Evolutionary conservation across 2,797 vertebrate genomes (phyloP), one percentile per base, ranked within the genome.

Genomic region (Pelochelys cantorii): DNA sequence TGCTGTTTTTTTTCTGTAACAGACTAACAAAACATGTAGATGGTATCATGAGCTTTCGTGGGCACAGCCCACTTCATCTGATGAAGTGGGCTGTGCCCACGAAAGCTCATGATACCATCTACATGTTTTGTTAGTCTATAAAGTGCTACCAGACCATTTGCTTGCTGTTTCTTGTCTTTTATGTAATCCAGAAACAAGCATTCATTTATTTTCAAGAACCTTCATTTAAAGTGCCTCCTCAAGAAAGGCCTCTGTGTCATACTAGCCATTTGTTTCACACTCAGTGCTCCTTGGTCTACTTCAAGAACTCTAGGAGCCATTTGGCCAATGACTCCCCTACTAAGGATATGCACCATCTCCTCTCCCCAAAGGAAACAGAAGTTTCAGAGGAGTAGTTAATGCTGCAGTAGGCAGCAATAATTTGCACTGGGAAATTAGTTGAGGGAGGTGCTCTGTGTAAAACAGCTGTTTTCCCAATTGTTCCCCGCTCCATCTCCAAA

Each of bases 341-440:
- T 0, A 4, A 4, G 84, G 34, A n/a, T 8, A 4, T 25, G 11
- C 37, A 78, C 42, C 18, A 15, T 0, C 1, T n/a, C 37, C 37
- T 29, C 79, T 11, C 2, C 27, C 0, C 0, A 23, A 86, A 31
- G 4, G 11, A 3, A 1, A n/a, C 1, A 78, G 56, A 18, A 1
- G 5, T 0, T 2, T 17, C 23, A 48, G 79, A 25, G 82, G 1
- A 1, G 0, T 37, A 15, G 1, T 22, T 68, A 71, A 71, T 71
- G 11, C 0, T 2, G 9, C 0, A 1, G 20, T 2, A 29, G 31
- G 55, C 20, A 57, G 20, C 11, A 13, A 0, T 27, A 3, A 4
- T 65, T 78, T 84, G 7, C 56, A 3, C 31, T 4, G 7, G 79
- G 23, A 34, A 85, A 56, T 0, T 0, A 71, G 54, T 56, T 62